Base-by-base conservation (phyloP, 2,113 vertebrate species). In the Embiotoca jacksoni region DNA sequence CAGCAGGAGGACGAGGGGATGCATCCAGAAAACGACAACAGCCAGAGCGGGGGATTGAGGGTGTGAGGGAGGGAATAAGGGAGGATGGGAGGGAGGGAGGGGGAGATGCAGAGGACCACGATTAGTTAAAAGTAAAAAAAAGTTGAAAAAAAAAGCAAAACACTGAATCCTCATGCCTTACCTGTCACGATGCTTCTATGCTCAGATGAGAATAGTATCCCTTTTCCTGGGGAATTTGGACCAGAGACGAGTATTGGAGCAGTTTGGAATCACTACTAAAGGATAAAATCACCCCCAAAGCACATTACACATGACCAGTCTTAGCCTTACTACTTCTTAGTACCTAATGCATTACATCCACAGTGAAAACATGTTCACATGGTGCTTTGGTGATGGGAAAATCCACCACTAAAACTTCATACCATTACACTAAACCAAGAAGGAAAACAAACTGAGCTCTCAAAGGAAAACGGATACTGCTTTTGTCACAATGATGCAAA, bases 131-230 rank as follows among this genome's bases (percentile, higher is more conserved):
- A 73, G 5, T 69, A 89, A 62, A 55, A 54, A 14, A 54, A 80
- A 44, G 63, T 5, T 15, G 16, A n/a, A 50, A 50, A 50, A 57
- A 74, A 81, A 62, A 94, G 82, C 78, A 90, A 94, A 95, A 96
- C 94, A 96, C 91, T 94, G 95, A 96, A 96, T 96, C 97, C 96
- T 97, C 96, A 97, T 97, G 97, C 97, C 97, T 99, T 98, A 98
- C 96, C 96, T 96, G 96, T 95, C 95, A 95, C 94, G 93, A 93
- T 91, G 95, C 93, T 95, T 96, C 93, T 94, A 93, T 95, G 94
- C 95, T 95, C 95, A 93, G 94, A 95, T 96, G 81, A 95, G 93
- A 94, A 92, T 80, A 93, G 94, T 95, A 95, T 96, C 93, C 76
- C 88, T 96, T 96, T 95, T 95, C 89, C 84, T 88, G 44, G 59